These are phyloP conservation scores for Callipepla californica DNA, from an alignment of 2,113 vertebrate genomes.

Conservation along the genomic window DNA sequence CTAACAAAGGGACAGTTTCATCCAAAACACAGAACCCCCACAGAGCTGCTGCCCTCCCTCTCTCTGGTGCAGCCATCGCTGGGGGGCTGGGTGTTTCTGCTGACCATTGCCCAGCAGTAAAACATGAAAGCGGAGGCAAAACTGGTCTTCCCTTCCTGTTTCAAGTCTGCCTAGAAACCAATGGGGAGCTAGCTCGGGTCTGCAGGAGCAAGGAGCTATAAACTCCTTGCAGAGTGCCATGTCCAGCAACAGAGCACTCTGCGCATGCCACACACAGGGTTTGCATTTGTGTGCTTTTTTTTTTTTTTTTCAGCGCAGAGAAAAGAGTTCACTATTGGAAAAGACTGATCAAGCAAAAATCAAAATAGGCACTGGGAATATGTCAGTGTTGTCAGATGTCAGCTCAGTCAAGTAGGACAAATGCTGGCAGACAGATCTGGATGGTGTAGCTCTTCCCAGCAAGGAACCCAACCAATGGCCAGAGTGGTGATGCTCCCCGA, in stretches of 20 bases:
- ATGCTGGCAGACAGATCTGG: not conserved
- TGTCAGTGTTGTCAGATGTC: not conserved
- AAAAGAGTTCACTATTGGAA: not conserved
- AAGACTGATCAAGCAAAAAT: not conserved
- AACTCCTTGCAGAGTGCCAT: rapidly evolving
- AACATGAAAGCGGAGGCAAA: not conserved
- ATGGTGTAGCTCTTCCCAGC: not conserved
- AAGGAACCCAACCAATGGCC: not conserved
- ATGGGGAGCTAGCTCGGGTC: rapidly evolving
- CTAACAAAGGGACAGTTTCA: conserved; percentile 71
- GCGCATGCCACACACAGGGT: rapidly evolving
- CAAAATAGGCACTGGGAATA: not conserved
- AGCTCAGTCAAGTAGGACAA: not conserved
- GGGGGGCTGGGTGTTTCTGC: conserved; percentile 30
- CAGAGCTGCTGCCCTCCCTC: conserved; percentile 34
- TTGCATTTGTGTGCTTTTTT: not conserved
- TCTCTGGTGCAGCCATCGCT: not conserved
- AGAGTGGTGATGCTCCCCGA: rapidly evolving
- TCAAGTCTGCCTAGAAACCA: not conserved
- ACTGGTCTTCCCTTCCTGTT: not conserved
- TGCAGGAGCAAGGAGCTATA: not conserved
- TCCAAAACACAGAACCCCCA: conserved; percentile 66
- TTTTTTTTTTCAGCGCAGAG: not conserved
- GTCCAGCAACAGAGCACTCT: not conserved
- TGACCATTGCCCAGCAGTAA: not conserved